Evolutionary conservation across 1,140 invertebrate species (phyloP).

Genomic region (Halesus radiatus): DNA sequence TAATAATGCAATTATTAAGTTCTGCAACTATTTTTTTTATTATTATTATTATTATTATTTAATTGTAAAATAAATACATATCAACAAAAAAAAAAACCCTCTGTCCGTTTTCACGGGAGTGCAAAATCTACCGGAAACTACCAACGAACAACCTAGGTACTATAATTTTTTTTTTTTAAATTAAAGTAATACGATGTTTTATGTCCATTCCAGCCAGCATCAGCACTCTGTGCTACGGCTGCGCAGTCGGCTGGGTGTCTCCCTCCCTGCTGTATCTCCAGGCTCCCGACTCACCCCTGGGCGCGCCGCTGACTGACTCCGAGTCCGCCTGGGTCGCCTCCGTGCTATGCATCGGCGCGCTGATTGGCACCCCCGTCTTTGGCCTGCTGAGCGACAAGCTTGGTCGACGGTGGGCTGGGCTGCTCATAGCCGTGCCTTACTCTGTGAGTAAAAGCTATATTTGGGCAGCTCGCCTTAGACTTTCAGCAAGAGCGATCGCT

Average conservation of each 20-base stretch:
- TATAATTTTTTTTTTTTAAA: no score
- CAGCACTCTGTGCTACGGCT: constrained; percentile 59
- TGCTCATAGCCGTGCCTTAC: constrained; percentile 31
- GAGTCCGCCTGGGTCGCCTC: constrained; percentile 72
- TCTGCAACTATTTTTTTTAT: no score
- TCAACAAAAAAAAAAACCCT: no score
- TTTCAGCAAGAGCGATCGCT: no score
- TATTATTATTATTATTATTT: no score
- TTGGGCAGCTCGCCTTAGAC: no score
- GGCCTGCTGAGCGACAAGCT: constrained; percentile 71
- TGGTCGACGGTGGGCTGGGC: constrained; percentile 66
- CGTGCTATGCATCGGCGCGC: constrained; percentile 67
- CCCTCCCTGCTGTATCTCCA: constrained; percentile 58
- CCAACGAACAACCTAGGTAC: no score
- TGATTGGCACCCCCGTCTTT: constrained; percentile 68
- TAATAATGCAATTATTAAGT: no score
- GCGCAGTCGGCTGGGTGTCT: constrained; percentile 62
- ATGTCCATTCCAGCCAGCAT: constrained; percentile 59
- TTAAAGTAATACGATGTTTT: neutral
- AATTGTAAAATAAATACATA: no score
- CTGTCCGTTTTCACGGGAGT: no score
- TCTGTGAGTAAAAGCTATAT: constrained; percentile 14
- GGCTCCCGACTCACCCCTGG: constrained; percentile 57
- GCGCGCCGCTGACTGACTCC: constrained; percentile 58
- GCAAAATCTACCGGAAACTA: no score